Base-by-base conservation (phyloP, 2,888 invertebrate species). In the Apodemia mormo region DNA sequence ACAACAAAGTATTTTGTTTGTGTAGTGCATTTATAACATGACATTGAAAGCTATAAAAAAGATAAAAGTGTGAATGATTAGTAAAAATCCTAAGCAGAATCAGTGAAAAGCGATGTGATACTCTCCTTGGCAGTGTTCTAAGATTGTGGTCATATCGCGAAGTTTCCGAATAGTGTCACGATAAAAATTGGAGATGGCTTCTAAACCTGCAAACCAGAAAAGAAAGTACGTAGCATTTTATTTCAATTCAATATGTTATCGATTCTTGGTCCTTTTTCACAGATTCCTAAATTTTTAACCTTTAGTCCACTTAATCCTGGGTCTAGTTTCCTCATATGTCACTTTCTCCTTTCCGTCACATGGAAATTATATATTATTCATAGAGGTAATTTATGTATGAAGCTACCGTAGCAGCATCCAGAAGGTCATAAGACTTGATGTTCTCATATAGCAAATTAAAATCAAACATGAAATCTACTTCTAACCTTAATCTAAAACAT, bases 201-300 rank as follows among this genome's bases (percentile, higher is more conserved):
- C 91, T 72, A 94, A 94, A 83, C 92, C 92, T 82, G 92, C 94
- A 76, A 96, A 95, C 91, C 96, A 95, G 83, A 96, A 96, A 90
- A 94, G 95, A 87, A 95, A 96, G 96, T 96, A 88, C 94, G 80
- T 75, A 67, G 65, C 61, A 33, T 29, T 49, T 22, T 58, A 9
- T 43, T 22, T 43, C 29, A 14, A 22, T 33, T n/a, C 33, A n/a
- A 33, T 8, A 54, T 6, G 30, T 9, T 14, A 10, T 52, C n/a
- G 29, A 64, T 64, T 61, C 30, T 22, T 54, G 52, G 22, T 22
- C 5, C 37, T 37, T 1, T 12, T 64, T 64, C 61, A 30, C 8
- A 64, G 14, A 37, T 37, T 7, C n/a, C 12, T 30, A 37, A 37
- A 64, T 37, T 1, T 64, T 2, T 37, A 33, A 37, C 61, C 61